Percentiles rank a stretch among this genome's conserved stretches.
Conservation (phyloP, 2,797 vertebrate species). For the Ciconia nigra region DNA sequence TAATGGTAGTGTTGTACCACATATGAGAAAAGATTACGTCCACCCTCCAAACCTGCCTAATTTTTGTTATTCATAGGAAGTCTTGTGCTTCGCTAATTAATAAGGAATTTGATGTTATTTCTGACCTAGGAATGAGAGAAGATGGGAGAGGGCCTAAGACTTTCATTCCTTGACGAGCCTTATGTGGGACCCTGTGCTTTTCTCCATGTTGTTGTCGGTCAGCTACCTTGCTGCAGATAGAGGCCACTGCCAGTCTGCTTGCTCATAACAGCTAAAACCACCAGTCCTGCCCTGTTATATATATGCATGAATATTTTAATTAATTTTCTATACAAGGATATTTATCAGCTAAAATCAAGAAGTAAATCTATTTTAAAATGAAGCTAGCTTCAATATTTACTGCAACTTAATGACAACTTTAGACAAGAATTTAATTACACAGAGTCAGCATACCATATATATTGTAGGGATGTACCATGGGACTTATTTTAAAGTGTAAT, state of each 20-base stretch:
- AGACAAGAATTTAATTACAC: constrained; percentile 44
- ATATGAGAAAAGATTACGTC: neutral
- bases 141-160: neutral
- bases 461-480: neutral
- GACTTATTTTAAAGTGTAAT: neutral
- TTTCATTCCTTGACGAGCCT: neutral
- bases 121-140: neutral
- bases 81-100: neutral
- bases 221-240: neutral
- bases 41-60: neutral
- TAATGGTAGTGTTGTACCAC: neutral
- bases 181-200: neutral
- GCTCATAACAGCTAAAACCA: neutral
- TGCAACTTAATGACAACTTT: constrained; percentile 21
- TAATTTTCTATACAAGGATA: neutral
- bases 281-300: neutral
- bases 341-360: constrained; percentile 7
- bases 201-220: neutral
- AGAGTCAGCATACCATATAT: neutral
- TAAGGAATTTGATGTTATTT: neutral
- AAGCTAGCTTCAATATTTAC: constrained; percentile 10
- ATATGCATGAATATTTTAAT: neutral
- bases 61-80: neutral
- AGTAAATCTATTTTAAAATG: constrained; percentile 4
- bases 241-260: neutral